Evolutionary conservation across 2,797 vertebrate genomes (phyloP).

Genomic region (Hoplostethus mediterraneus): DNA sequence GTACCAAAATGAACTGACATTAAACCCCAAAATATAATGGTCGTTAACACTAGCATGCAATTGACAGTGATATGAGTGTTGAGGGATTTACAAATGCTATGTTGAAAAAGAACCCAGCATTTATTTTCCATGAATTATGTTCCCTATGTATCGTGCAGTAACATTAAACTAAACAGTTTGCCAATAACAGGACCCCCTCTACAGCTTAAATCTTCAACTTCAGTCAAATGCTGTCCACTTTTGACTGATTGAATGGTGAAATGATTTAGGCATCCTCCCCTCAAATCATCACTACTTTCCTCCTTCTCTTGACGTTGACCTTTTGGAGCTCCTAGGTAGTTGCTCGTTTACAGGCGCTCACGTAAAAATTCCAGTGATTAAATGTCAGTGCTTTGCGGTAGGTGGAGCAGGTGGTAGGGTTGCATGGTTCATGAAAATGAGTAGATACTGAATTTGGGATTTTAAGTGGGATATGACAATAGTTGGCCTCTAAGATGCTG

Average conservation of each 20-base stretch:
- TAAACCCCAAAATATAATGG: conserved; percentile 55
- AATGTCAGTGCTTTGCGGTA: conserved; percentile 43
- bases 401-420: conserved; percentile 40
- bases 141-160: conserved; percentile 7
- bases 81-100: conserved; percentile 48
- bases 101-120: conserved; percentile 9
- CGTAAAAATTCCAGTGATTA: conserved; percentile 35
- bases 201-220: too few relatives aligned
- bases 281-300: not conserved
- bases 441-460: conserved; percentile 31
- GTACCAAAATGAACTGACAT: conserved; percentile 31
- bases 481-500: not conserved
- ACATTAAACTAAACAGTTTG: conserved; percentile 1
- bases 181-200: not conserved
- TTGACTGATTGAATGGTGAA: too few relatives aligned
- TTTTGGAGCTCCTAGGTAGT: conserved; percentile 23
- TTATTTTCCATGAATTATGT: conserved; percentile 18
- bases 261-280: too few relatives aligned
- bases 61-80: conserved; percentile 34
- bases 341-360: not conserved
- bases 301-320: conserved; percentile 41
- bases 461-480: conserved; percentile 20
- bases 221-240: not conserved
- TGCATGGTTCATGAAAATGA: conserved; percentile 34
- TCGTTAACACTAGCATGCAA: conserved; percentile 45